phyloP scores from a whole-genome alignment of 2,888 invertebrate genomes.

The Diloba caeruleocephala region DNA sequence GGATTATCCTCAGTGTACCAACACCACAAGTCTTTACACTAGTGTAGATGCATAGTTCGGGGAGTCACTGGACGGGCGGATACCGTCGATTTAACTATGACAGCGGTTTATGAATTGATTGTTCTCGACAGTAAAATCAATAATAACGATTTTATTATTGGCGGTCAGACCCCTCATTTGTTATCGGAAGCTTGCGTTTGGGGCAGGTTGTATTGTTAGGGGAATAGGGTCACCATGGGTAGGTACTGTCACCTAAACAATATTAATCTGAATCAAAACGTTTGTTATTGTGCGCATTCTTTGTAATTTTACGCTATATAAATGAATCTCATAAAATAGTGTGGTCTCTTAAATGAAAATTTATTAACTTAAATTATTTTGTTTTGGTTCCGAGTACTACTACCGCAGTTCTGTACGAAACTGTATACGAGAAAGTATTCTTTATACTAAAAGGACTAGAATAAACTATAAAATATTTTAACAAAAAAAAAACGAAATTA shows the following conservation, averaged over 20 bases:
- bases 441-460: too few relatives aligned
- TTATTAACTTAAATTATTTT: too few relatives aligned
- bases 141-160: slow-evolving; percentile 83
- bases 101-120: slow-evolving; percentile 78
- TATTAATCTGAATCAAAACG: slow-evolving; percentile 24
- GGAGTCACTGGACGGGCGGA: slow-evolving; percentile 81
- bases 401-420: too few relatives aligned
- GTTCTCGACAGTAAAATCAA: slow-evolving; percentile 85
- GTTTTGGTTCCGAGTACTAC: too few relatives aligned
- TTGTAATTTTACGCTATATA: neutral
- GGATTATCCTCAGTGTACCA: slow-evolving; percentile 36
- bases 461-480: too few relatives aligned
- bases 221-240: slow-evolving; percentile 42
- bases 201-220: slow-evolving; percentile 58
- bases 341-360: neutral
- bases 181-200: slow-evolving; percentile 37
- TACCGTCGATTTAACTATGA: slow-evolving; percentile 81
- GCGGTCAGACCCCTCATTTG: slow-evolving; percentile 62
- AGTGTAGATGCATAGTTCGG: slow-evolving; percentile 57
- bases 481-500: too few relatives aligned
- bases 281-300: slow-evolving; percentile 3
- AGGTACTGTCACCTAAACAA: slow-evolving; percentile 41
- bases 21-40: slow-evolving; percentile 34
- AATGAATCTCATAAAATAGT: neutral
- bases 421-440: neutral